Evolutionary conservation across 2,888 invertebrate genomes (phyloP).

Genomic region (Nebria salina): DNA sequence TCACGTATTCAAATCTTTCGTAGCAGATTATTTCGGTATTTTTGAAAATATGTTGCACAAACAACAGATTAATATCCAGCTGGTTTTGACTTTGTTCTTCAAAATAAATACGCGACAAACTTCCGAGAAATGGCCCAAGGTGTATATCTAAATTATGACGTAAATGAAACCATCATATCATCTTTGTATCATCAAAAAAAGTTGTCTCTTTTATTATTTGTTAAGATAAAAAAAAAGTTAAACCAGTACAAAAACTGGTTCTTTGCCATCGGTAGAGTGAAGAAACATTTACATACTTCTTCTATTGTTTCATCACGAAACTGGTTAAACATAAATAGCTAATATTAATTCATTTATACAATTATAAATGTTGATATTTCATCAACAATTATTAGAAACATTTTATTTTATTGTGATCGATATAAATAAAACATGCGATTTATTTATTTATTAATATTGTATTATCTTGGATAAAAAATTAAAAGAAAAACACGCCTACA

Average conservation of each 20-base stretch:
- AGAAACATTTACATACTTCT: background rate
- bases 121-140: conserved; percentile 35
- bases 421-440: no score
- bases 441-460: no score
- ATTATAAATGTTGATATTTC: no score
- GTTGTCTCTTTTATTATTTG: conserved; percentile 22
- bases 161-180: conserved; percentile 36
- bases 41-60: conserved; percentile 17
- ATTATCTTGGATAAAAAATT: no score
- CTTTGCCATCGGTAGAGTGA: background rate
- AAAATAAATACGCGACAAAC: conserved; percentile 21
- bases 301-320: background rate
- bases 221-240: background rate
- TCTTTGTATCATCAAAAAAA: conserved; percentile 35
- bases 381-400: no score
- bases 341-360: no score
- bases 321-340: background rate
- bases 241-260: background rate
- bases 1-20: conserved; percentile 4
- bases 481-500: no score
- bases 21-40: conserved; percentile 17
- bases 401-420: no score
- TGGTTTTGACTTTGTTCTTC: conserved; percentile 11
- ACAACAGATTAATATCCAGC: conserved; percentile 20
- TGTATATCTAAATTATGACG: conserved; percentile 33